Evolutionary conservation across 2,113 vertebrate species (phyloP).

Genomic region (Colossoma macropomum): DNA sequence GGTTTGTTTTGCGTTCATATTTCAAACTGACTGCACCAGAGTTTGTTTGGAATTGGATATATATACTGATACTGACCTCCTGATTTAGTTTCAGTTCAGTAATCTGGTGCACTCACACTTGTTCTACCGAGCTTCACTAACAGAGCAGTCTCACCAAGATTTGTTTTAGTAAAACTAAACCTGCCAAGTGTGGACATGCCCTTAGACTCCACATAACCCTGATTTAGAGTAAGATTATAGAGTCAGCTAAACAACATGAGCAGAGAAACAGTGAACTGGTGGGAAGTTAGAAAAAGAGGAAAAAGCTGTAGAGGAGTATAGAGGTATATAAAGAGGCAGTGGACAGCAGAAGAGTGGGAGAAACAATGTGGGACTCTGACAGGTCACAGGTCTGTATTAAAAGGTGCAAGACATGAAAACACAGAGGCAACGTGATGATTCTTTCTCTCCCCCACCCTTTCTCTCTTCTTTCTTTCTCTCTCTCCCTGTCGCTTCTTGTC

Average conservation of each 20-base stretch:
- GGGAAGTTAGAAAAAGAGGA: not conserved
- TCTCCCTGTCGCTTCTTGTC: not conserved
- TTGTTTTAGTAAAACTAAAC: no score
- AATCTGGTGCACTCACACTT: no score
- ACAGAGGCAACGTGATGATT: not conserved
- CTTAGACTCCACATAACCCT: no score
- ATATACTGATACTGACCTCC: no score
- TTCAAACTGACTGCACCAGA: no score
- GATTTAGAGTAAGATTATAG: no score
- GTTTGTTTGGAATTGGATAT: no score
- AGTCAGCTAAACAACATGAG: not conserved
- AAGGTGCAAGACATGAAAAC: slow-evolving; percentile 33
- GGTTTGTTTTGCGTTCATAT: no score
- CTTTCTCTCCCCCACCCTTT: slow-evolving; percentile 16
- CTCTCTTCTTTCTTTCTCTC: slow-evolving; percentile 7
- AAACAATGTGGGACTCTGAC: not conserved
- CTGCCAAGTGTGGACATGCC: no score
- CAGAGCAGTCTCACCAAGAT: no score
- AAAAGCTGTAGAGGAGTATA: not conserved
- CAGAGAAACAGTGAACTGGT: not conserved
- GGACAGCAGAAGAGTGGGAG: slow-evolving; percentile 20
- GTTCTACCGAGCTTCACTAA: no score
- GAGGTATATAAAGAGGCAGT: not conserved
- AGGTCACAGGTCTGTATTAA: slow-evolving; percentile 39
- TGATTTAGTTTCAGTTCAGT: no score